Base-by-base conservation (phyloP, 2,888 invertebrate genomes). In the Lordiphosa andalusiaca region DNA sequence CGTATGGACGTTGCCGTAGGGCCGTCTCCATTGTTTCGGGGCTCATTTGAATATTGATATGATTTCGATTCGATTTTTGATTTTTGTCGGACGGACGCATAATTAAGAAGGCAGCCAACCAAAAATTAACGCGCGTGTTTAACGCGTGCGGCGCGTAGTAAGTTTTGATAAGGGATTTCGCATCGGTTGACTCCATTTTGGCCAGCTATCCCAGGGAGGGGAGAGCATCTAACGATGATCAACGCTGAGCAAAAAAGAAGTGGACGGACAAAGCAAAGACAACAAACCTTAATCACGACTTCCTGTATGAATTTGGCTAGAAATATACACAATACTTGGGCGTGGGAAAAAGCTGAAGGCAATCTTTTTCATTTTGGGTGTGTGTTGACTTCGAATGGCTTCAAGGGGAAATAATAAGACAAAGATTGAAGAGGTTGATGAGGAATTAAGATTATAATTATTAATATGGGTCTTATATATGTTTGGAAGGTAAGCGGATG, bases 341-440 rank as follows among this genome's bases (percentile, higher is more conserved):
- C 84, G 82, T 84, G 82, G 82, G 84, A 84, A 77, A 81, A 83
- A 72, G 81, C 76, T 80, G 62, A 62, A 69, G 84, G 67, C 80
- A 44, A 33, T 30, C 9, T 13, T 35, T 10, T 40, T 39, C 51
- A 16, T 46, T 21, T 10, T 7, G 1, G 16, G 4, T 62, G 66
- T 78, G 75, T 78, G 83, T 66, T 9, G 30, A 30, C 9, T 30
- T 9, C 7, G 9, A 30, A 9, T 3, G 30, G 9, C 30, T 30
- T 30, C 7, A 30, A 30, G 30, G 30, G 30, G 30, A 30, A 30
- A 30, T 30, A 2, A 30, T 30, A 2, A 30, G 30, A 30, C 30
- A 30, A 30, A 30, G 30, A 30, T 30, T 30, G 30, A 30, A 30
- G 30, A 30, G 38, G 6, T 25, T 56, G 56, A 36, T 44, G 10